Evolutionary conservation across 2,888 invertebrate species (phyloP).

Genomic region (Temnothorax unifasciatus): DNA sequence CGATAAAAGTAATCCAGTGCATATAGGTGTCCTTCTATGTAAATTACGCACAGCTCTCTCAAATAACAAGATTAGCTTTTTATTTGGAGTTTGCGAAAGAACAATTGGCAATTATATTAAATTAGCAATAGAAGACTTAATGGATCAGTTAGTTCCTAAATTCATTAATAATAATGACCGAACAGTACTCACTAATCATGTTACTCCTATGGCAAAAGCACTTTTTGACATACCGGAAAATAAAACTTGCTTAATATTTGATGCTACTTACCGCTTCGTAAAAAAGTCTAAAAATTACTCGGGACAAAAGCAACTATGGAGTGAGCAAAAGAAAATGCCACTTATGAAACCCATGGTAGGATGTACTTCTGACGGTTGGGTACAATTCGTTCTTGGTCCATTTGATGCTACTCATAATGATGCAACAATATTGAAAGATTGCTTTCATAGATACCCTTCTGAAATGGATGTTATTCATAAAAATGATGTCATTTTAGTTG

Average conservation of each 20-base stretch:
- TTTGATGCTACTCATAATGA: slow-evolving; percentile 5
- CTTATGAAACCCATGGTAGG: slow-evolving; percentile 17
- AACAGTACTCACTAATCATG: no score
- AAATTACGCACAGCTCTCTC: background rate
- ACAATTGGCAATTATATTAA: background rate
- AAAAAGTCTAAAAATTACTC: slow-evolving; percentile 10
- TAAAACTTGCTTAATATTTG: slow-evolving; percentile 1
- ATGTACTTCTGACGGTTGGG: background rate
- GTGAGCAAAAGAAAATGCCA: slow-evolving; percentile 2
- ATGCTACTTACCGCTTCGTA: background rate
- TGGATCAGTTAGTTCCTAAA: no score
- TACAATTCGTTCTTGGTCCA: background rate
- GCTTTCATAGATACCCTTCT: background rate
- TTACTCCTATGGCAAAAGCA: background rate
- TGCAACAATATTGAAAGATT: slow-evolving; percentile 9
- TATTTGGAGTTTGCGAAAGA: background rate
- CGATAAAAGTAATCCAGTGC: no score
- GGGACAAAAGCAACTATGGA: slow-evolving; percentile 7
- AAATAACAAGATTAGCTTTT: background rate
- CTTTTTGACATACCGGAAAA: slow-evolving; percentile 1
- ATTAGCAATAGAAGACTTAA: slow-evolving; percentile 4
- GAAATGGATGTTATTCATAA: background rate
- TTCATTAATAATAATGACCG: no score
- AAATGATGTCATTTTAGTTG: background rate
- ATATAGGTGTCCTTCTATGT: background rate